Percentiles rank a stretch among this genome's conserved stretches.
Evolutionary conservation across 1,140 invertebrate genomes (phyloP).

Genomic region (Charaxes varanes): DNA sequence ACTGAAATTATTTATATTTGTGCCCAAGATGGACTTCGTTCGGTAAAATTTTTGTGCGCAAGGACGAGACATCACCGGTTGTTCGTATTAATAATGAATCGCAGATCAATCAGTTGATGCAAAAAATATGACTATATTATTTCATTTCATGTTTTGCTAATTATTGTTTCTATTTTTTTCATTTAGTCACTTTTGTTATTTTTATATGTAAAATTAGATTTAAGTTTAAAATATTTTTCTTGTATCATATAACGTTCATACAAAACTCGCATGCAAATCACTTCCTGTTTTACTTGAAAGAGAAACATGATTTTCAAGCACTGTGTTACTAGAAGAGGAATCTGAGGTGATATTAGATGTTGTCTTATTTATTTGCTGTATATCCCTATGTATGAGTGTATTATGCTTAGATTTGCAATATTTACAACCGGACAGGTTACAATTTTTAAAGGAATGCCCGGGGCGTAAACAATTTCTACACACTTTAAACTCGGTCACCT

Average conservation of each 20-base stretch:
- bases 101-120: background rate
- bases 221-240: conserved; percentile 5
- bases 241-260: conserved; percentile 3
- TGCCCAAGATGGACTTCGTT: conserved; percentile 20
- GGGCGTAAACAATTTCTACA: background rate
- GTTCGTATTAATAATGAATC: background rate
- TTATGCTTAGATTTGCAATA: no score
- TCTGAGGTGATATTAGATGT: background rate
- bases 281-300: conserved; percentile 1
- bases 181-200: background rate
- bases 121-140: background rate
- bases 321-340: background rate
- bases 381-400: no score
- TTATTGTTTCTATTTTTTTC: background rate
- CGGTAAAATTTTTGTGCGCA: background rate
- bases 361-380: conserved; percentile 1
- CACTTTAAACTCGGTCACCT: background rate
- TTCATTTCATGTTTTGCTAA: background rate
- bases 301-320: conserved; percentile 1
- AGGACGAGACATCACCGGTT: background rate
- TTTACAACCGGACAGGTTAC: no score
- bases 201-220: conserved; percentile 4
- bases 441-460: no score
- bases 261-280: conserved; percentile 2
- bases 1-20: no score